Conservation (phyloP, 2,888 invertebrate species). For the Hypomecis punctinalis region DNA sequence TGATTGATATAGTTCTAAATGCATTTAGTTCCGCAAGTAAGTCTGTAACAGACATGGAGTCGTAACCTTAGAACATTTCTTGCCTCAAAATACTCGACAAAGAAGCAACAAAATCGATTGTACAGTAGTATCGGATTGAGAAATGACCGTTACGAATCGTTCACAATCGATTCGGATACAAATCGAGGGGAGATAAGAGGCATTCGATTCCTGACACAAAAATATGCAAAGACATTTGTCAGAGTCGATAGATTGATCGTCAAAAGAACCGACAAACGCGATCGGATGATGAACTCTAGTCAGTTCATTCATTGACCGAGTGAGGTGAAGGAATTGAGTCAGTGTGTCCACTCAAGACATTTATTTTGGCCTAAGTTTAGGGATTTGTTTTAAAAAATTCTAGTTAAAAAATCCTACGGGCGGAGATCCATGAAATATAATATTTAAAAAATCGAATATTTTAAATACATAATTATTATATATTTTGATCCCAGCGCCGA, state of each 20-base stretch:
- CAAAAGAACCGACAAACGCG: slow-evolving; percentile 16
- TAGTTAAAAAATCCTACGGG: no score
- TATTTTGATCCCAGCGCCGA: no score
- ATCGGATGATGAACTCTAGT: slow-evolving; percentile 13
- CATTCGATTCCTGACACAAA: slow-evolving; percentile 59
- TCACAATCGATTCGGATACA: slow-evolving; percentile 59
- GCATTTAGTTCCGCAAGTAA: neutral
- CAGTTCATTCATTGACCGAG: slow-evolving; percentile 6
- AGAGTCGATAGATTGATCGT: slow-evolving; percentile 17
- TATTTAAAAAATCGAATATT: no score
- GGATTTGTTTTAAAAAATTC: no score
- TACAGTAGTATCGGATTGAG: slow-evolving; percentile 51
- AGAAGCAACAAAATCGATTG: slow-evolving; percentile 22
- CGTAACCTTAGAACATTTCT: neutral
- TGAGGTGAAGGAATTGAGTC: slow-evolving; percentile 1
- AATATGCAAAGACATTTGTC: slow-evolving; percentile 44
- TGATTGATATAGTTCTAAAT: neutral
- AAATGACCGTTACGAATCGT: slow-evolving; percentile 74
- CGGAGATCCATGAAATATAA: no score
- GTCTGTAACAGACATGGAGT: neutral
- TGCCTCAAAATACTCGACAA: slow-evolving; percentile 9
- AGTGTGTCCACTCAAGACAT: no score
- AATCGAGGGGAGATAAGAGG: slow-evolving; percentile 57
- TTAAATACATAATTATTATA: no score
- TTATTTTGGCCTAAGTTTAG: no score